Evolutionary conservation across 2,797 vertebrate genomes (phyloP), one percentile per base, ranked within the genome.

Genomic region (Ctenochaetus hawaiiensis): DNA sequence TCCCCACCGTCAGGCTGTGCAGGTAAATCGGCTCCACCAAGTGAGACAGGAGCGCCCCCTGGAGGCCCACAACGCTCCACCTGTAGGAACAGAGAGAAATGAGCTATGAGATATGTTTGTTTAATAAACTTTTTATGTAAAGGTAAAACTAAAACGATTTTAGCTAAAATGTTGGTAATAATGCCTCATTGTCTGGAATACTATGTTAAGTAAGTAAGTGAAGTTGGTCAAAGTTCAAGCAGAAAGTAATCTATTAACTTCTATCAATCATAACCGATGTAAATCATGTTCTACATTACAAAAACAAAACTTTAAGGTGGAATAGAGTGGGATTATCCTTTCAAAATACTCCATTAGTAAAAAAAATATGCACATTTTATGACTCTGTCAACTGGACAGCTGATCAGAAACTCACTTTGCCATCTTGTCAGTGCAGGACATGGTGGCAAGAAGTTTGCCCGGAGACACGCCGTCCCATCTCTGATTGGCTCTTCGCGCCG

Each of bases 371-470:
- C 26, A 30, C 26, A 30, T 30, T 30, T 30, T 30, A 30, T 30
- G 26, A n/a, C n/a, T n/a, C 26, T 30, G 26, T 30, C 26, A 30
- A 30, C 26, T 5, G 4, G 5, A 30, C 4, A 30, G 5, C 49
- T 23, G 64, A 41, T 30, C 10, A 34, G 30, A 45, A 61, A 71
- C 90, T 84, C 90, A 97, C 97, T 97, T 98, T 85, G 97, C 96
- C 0, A 98, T 95, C 91, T 98, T 98, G 94, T 98, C 97, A 0
- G 97, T 98, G 87, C 97, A 98, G 84, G 97, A 98, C 97, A 98
- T 97, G 81, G 95, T 96, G 92, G 95, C 82, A 2, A 93, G 93
- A 87, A 94, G 94, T 85, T 94, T 95, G 0, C 94, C 93, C 63
- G 92, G 83, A 20, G 94, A 80, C 44, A 91, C 90, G 0, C 92